These are phyloP conservation scores for Varanus salvator DNA, from an alignment of 2,113 vertebrate genomes.

Conservation along the genomic window DNA sequence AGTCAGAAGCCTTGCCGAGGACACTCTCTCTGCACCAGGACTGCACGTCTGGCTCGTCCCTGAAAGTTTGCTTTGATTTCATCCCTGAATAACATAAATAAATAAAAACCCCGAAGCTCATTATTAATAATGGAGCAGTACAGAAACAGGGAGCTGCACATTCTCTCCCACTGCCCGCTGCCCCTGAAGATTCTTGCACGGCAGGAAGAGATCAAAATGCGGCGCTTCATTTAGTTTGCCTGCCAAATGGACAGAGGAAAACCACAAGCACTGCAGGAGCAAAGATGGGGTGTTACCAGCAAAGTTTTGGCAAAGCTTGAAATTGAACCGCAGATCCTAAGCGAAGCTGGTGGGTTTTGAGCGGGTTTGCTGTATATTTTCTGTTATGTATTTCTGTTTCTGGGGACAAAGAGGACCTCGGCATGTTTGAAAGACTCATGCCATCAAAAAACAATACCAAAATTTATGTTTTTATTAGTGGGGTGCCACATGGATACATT, in stretches of 20 bases:
- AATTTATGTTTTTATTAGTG: background rate
- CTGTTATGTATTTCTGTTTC: background rate
- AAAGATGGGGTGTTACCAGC: background rate
- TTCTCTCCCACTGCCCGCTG: background rate
- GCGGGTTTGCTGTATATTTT: background rate
- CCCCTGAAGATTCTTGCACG: background rate
- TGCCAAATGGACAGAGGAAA: background rate
- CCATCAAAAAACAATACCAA: background rate
- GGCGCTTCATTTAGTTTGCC: background rate
- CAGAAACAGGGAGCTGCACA: background rate
- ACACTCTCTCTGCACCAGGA: background rate
- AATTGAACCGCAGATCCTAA: background rate
- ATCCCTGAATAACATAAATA: conserved; percentile 3
- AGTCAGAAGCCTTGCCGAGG: background rate
- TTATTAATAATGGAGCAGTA: conserved; percentile 17
- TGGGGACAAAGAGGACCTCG: background rate
- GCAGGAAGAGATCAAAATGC: background rate
- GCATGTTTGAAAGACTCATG: background rate
- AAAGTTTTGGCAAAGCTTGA: background rate
- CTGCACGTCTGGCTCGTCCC: conserved; percentile 2
- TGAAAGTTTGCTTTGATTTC: conserved; percentile 17
- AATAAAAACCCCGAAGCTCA: conserved; percentile 17
- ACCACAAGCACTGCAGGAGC: background rate
- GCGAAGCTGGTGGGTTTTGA: background rate
- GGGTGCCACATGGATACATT: background rate